These are phyloP conservation scores for Leptopilina clavipes DNA, from an alignment of 1,140 invertebrate species.

Conservation along the genomic window DNA sequence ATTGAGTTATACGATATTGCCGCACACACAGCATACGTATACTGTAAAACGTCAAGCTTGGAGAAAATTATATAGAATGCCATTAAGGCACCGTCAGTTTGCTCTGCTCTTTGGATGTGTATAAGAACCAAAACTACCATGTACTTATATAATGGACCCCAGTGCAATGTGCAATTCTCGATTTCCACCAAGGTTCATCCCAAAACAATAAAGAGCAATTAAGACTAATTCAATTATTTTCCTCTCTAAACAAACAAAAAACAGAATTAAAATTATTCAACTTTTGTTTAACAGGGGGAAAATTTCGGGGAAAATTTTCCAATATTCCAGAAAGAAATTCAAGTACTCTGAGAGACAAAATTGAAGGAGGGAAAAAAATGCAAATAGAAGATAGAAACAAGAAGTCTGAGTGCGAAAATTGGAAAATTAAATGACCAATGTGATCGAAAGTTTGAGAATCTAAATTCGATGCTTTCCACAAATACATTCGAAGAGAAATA, in stretches of 20 bases:
- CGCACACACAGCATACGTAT: not conserved
- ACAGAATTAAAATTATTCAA: no score
- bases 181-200: not conserved
- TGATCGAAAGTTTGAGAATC: not conserved
- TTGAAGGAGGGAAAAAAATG: no score
- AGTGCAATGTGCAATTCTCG: not conserved
- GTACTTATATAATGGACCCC: constrained; percentile 27
- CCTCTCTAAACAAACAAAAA: not conserved
- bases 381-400: not conserved
- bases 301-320: no score
- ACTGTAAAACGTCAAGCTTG: not conserved
- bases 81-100: constrained; percentile 15
- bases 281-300: no score
- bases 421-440: constrained; percentile 11
- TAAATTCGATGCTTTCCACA: not conserved
- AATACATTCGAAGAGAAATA: not conserved
- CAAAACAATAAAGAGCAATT: constrained; percentile 16
- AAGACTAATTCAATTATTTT: not conserved
- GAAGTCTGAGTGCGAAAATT: not conserved
- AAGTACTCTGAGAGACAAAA: no score
- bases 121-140: constrained; percentile 10
- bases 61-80: constrained; percentile 3
- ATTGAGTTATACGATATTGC: constrained; percentile 25
- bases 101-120: not conserved
- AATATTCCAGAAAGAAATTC: no score